phyloP scores from a whole-genome alignment of 2,888 invertebrate genomes.

The Morpho achilles region DNA sequence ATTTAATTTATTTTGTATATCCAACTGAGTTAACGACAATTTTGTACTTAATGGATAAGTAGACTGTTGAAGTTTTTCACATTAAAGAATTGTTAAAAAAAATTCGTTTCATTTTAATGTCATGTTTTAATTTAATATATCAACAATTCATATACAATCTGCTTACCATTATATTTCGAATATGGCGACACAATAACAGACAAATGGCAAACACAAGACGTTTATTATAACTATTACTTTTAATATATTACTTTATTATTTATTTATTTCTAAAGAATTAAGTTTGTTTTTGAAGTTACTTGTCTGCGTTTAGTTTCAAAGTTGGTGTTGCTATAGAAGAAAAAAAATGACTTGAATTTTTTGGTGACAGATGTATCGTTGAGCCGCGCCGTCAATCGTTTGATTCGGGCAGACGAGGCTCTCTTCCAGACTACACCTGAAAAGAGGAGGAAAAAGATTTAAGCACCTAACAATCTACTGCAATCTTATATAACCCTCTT shows the following conservation, averaged over 20 bases:
- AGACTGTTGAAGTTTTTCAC: conserved; percentile 73
- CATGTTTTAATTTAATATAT: conserved; percentile 27
- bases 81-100: conserved; percentile 56
- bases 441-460: conserved; percentile 71
- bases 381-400: conserved; percentile 71
- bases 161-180: conserved; percentile 48
- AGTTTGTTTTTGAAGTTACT: too few relatives aligned
- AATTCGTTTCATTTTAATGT: conserved; percentile 55
- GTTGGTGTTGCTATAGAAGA: conserved; percentile 13
- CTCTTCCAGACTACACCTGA: conserved; percentile 69
- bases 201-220: too few relatives aligned
- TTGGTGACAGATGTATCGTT: conserved; percentile 67
- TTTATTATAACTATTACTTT: too few relatives aligned
- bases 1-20: not conserved
- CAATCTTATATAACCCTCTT: not conserved
- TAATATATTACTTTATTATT: too few relatives aligned
- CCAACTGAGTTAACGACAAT: not conserved
- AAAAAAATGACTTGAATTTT: conserved; percentile 6
- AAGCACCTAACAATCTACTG: conserved; percentile 3
- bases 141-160: conserved; percentile 64
- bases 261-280: too few relatives aligned
- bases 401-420: conserved; percentile 69
- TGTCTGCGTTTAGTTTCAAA: too few relatives aligned
- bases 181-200: conserved; percentile 30
- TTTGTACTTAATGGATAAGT: conserved; percentile 47